Conservation (phyloP, 2,888 invertebrate genomes). For the Dryadula phaetusa region DNA sequence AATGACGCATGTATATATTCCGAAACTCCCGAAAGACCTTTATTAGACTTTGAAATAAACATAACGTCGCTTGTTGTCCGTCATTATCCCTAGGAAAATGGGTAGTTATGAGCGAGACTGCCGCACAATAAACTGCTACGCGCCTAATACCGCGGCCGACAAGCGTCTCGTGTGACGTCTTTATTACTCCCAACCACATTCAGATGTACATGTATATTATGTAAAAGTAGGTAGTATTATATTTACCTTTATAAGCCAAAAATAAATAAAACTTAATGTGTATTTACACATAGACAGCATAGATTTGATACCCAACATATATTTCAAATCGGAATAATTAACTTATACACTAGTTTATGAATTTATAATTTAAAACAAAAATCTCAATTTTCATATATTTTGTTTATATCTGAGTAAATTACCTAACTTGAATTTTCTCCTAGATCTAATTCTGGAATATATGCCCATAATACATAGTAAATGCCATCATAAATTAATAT, state of each 20-base stretch:
- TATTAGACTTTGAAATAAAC: slow-evolving; percentile 72
- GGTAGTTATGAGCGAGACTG: slow-evolving; percentile 77
- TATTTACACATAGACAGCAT: not conserved
- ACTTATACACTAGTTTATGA: too few relatives aligned
- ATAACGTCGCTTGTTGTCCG: slow-evolving; percentile 71
- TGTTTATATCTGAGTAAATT: not conserved
- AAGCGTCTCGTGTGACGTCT: slow-evolving; percentile 63
- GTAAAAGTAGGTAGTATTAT: not conserved
- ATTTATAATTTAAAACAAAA: not conserved
- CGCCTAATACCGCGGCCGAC: slow-evolving; percentile 69
- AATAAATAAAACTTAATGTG: not conserved
- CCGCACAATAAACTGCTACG: slow-evolving; percentile 77
- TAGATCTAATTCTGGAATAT: too few relatives aligned
- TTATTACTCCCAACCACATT: slow-evolving; percentile 60
- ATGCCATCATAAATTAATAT: too few relatives aligned
- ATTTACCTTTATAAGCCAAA: slow-evolving; percentile 29
- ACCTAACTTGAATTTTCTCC: too few relatives aligned
- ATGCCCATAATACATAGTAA: too few relatives aligned
- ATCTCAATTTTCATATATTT: not conserved
- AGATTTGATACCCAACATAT: not conserved
- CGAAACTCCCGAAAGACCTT: slow-evolving; percentile 56
- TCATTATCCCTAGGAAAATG: slow-evolving; percentile 76
- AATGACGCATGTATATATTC: not conserved
- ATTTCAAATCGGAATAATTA: not conserved
- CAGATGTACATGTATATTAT: slow-evolving; percentile 42